Conservation (phyloP, 2,113 vertebrate genomes). For the Donacobius atricapilla region DNA sequence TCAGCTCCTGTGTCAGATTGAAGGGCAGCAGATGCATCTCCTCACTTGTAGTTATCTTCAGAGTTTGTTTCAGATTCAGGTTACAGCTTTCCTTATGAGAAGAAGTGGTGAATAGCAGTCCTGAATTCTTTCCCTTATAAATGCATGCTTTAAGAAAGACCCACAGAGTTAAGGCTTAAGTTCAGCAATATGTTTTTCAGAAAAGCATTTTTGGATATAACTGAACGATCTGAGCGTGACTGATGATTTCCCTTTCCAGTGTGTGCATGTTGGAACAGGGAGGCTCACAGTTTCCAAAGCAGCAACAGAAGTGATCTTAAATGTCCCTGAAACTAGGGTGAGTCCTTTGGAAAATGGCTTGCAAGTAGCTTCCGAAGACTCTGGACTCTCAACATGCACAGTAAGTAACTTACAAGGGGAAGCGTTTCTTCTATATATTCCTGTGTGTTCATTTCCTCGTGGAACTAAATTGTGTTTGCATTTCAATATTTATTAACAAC, state of each 20-base stretch:
- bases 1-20: not conserved
- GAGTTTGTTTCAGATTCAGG: not conserved
- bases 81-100: not conserved
- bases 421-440: not conserved
- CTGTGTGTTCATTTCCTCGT: not conserved
- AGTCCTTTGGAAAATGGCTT: constrained; percentile 89
- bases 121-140: not conserved
- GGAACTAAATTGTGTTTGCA: not conserved
- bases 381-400: constrained; percentile 91
- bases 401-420: constrained; percentile 68
- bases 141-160: not conserved
- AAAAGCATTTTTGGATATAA: not conserved
- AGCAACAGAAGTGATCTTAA: constrained; percentile 81
- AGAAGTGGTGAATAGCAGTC: not conserved
- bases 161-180: not conserved
- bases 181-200: not conserved
- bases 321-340: constrained; percentile 93
- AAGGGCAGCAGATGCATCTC: not conserved
- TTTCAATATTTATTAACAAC: not conserved
- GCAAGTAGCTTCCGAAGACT: constrained; percentile 92
- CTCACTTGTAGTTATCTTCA: not conserved
- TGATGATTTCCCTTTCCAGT: not conserved
- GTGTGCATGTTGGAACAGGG: constrained; percentile 30
- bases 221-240: not conserved
- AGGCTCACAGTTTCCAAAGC: constrained; percentile 75